Evolutionary conservation across 2,113 vertebrate genomes (phyloP).

Genomic region (Mesembrinibis cayennensis): DNA sequence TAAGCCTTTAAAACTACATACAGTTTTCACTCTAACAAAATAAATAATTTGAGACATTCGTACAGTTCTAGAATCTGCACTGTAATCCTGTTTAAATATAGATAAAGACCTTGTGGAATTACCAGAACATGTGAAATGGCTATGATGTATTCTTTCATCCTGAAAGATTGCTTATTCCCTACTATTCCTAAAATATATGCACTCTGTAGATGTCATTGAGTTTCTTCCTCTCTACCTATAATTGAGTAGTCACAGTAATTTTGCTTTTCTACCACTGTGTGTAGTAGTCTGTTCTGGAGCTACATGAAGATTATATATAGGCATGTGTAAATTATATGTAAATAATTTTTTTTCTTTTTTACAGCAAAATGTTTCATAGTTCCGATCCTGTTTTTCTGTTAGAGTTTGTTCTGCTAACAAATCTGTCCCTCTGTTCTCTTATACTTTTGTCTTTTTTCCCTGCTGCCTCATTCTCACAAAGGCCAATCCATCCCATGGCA

Average conservation of each 20-base stretch:
- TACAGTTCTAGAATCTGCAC: neutral
- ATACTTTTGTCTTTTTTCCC: neutral
- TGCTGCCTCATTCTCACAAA: neutral
- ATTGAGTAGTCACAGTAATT: neutral
- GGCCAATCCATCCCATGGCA: neutral
- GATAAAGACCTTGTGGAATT: neutral
- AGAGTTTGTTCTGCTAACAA: neutral
- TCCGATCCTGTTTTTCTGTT: neutral
- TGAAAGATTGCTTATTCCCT: neutral
- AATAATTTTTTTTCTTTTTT: neutral
- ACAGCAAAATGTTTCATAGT: neutral
- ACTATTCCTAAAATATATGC: neutral
- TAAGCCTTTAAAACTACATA: neutral
- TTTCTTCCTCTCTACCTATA: neutral
- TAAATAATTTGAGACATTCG: neutral
- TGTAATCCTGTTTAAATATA: neutral
- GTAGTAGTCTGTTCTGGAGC: neutral
- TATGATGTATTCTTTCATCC: neutral
- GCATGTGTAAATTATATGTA: neutral
- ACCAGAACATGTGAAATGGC: neutral
- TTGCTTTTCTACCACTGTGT: neutral
- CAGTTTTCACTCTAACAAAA: neutral
- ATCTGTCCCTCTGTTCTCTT: neutral
- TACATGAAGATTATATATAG: neutral
- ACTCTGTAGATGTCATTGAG: neutral